phyloP scores from a whole-genome alignment of 2,888 invertebrate genomes.

The Idaea straminata region DNA sequence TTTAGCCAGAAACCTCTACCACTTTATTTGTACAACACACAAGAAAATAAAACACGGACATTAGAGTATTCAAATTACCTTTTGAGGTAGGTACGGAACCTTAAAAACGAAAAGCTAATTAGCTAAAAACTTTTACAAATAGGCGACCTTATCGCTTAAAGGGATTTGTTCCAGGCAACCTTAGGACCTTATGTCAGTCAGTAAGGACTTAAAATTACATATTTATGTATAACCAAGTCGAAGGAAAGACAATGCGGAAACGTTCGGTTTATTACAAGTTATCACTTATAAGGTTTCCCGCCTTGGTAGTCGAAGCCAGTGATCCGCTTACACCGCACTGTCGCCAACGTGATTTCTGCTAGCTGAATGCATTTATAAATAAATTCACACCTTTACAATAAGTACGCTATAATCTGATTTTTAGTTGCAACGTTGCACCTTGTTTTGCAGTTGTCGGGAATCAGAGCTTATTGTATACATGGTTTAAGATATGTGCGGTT shows the following conservation, averaged over 20 bases:
- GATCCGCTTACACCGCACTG: conserved; percentile 52
- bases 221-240: conserved; percentile 32
- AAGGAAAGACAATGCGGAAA: conserved; percentile 61
- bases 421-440: conserved; percentile 13
- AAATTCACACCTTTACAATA: conserved; percentile 15
- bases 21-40: no score
- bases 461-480: not conserved
- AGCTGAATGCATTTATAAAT: conserved; percentile 24
- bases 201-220: no score
- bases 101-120: no score
- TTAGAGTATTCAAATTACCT: no score
- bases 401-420: conserved; percentile 9
- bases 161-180: no score
- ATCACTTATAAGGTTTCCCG: conserved; percentile 57
- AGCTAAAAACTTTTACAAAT: no score
- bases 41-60: no score
- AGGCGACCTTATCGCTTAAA: no score
- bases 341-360: conserved; percentile 50
- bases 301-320: conserved; percentile 54
- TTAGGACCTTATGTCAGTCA: no score
- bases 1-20: no score
- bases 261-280: conserved; percentile 45
- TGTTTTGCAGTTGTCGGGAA: conserved; percentile 20
- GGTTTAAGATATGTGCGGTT: no score
- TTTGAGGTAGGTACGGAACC: no score